Evolutionary conservation across 2,888 invertebrate species (phyloP), one percentile per base, ranked within the genome.

Genomic region (Monochamus alternatus): DNA sequence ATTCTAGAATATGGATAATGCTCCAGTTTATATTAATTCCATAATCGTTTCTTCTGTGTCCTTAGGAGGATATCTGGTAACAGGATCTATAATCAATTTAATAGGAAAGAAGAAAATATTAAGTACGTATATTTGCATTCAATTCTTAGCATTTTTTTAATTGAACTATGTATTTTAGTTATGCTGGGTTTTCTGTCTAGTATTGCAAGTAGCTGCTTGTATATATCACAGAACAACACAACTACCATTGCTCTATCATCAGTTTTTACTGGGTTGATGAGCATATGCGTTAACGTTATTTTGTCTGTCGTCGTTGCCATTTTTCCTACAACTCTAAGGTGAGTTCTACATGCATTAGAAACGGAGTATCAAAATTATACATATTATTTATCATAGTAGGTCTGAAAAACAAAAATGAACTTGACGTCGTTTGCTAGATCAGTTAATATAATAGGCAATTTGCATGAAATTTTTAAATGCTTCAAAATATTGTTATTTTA

Each of bases 241-340:
- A 87, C 90, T 0, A 81, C 81, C 4, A 66, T 83, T 10, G 73
- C 74, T 9, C 73, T 85, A 81, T 90, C 93, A 3, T 90, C 93
- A 2, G 81, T 91, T 0, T 91, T 90, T 64, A 87, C 92, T 5
- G 90, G 91, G 0, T 86, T 91, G 76, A 90, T 90, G 0, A 89
- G 93, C 77, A 88, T 94, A 78, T 84, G 90, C 82, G 86, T 92
- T 79, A 94, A 93, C 82, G 86, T 94, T 72, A 85, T 93, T 78
- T 87, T 93, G 78, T 91, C 93, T 86, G 89, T 93, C 82, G 89
- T 93, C 76, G 93, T 93, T 0, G 92, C 93, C 74, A 85, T 93
- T 63, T 93, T 94, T 76, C 94, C 94, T 1, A 94, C 94, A 0
- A 90, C 92, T 1, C 87, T 93, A 22, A 91, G 93, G 93, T 93